Percentiles rank a stretch among this genome's conserved stretches.
Evolutionary conservation across 2,113 vertebrate genomes (phyloP).

Genomic region (Amia ocellicauda): DNA sequence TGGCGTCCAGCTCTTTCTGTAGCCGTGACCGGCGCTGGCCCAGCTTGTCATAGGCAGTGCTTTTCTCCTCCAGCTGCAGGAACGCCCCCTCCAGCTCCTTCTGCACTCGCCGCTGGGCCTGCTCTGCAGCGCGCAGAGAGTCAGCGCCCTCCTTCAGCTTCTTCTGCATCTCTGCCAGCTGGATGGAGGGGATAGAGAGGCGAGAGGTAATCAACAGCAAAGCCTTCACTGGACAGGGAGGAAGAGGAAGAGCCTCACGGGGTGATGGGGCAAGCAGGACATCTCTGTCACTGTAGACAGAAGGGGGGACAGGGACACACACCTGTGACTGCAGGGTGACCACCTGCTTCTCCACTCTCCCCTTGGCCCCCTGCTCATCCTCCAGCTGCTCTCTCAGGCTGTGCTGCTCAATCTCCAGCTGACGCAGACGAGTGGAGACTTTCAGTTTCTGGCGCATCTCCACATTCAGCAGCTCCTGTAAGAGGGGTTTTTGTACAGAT

Average conservation of each 20-base stretch:
- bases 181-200: neutral
- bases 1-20: constrained; percentile 94
- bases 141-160: constrained; percentile 79
- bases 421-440: constrained; percentile 79
- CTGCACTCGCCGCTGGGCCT: constrained; percentile 82
- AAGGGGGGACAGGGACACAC: neutral
- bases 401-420: constrained; percentile 90
- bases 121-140: constrained; percentile 79
- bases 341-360: constrained; percentile 86
- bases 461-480: no score
- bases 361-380: constrained; percentile 90
- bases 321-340: constrained; percentile 81
- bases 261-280: no score
- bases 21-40: constrained; percentile 96
- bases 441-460: no score
- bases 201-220: neutral
- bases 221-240: neutral
- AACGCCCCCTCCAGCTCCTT: constrained; percentile 80
- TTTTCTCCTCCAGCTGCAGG: constrained; percentile 86
- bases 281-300: no score
- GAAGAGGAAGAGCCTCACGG: no score
- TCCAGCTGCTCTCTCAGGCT: constrained; percentile 87
- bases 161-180: constrained; percentile 86
- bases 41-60: constrained; percentile 83
- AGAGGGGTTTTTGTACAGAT: no score